Evolutionary conservation across 2,888 invertebrate genomes (phyloP).

Genomic region (Mesorhabditis spiculigera): DNA sequence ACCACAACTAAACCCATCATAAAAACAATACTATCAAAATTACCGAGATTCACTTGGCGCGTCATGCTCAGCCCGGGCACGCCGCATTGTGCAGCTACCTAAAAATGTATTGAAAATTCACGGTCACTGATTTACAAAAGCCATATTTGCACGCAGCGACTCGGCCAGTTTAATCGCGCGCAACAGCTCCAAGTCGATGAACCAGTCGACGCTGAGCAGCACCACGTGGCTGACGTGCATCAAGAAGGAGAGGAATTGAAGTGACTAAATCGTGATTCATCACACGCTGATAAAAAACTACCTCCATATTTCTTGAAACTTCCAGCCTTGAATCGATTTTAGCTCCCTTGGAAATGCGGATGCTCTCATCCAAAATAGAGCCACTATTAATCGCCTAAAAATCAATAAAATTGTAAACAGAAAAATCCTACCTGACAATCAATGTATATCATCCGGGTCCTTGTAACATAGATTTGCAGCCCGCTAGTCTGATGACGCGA

Average conservation of each 20-base stretch:
- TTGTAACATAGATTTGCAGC: constrained; percentile 73
- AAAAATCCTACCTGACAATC: constrained; percentile 70
- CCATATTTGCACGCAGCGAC: neutral
- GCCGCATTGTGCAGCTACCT: neutral
- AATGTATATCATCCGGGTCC: constrained; percentile 76
- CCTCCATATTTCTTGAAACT: constrained; percentile 10
- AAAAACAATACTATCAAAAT: constrained; percentile 12
- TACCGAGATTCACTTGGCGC: constrained; percentile 34
- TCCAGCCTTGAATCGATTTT: constrained; percentile 20
- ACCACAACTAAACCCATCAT: constrained; percentile 31
- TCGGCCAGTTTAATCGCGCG: neutral
- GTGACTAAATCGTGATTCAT: constrained; percentile 65
- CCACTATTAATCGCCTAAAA: constrained; percentile 27
- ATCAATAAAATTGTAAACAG: neutral
- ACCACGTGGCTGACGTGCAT: constrained; percentile 86
- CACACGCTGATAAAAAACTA: neutral
- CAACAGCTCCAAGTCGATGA: constrained; percentile 69
- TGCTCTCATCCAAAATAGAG: constrained; percentile 25
- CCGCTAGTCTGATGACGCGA: constrained; percentile 73
- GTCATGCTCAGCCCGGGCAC: constrained; percentile 19
- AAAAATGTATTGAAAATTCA: neutral
- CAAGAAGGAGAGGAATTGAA: constrained; percentile 78
- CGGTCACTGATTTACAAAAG: neutral
- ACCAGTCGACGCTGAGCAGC: constrained; percentile 83
- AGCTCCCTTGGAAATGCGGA: constrained; percentile 11